Conservation (phyloP, 2,888 invertebrate species). For the Diadegma fenestrale region DNA sequence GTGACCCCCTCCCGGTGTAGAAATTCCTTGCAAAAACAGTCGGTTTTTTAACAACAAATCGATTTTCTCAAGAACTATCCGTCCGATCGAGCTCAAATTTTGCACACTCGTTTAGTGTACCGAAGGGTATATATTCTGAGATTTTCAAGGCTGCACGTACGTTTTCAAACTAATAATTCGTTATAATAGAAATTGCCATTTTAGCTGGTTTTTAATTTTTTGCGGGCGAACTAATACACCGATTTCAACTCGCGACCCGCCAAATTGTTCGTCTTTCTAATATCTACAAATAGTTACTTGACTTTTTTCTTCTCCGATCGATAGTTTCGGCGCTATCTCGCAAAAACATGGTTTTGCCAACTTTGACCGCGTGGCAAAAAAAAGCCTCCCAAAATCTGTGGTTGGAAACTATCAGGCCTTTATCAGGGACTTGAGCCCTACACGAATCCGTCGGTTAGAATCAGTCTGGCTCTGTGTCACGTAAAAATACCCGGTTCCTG, state of each 20-base stretch:
- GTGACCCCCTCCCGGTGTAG: not conserved
- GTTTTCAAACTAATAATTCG: not conserved
- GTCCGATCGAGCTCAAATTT: no score
- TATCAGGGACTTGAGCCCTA: no score
- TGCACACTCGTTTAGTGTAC: not conserved
- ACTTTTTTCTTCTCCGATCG: constrained; percentile 2
- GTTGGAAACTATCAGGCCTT: no score
- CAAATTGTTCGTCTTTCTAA: not conserved
- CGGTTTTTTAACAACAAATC: constrained; percentile 3
- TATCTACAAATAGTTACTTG: constrained; percentile 5
- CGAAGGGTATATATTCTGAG: not conserved
- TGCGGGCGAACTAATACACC: not conserved
- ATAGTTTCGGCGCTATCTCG: constrained; percentile 12
- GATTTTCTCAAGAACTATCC: not conserved
- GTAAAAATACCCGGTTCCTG: no score
- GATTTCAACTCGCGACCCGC: not conserved
- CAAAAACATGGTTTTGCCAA: not conserved
- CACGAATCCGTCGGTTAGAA: no score
- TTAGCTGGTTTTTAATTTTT: not conserved
- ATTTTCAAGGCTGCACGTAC: not conserved
- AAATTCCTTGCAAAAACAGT: not conserved
- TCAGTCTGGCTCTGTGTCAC: no score
- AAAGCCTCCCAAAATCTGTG: no score
- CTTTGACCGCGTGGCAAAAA: not conserved
- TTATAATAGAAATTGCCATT: constrained; percentile 4